Conservation (phyloP, 1,140 invertebrate species). For the Apis cerana region DNA sequence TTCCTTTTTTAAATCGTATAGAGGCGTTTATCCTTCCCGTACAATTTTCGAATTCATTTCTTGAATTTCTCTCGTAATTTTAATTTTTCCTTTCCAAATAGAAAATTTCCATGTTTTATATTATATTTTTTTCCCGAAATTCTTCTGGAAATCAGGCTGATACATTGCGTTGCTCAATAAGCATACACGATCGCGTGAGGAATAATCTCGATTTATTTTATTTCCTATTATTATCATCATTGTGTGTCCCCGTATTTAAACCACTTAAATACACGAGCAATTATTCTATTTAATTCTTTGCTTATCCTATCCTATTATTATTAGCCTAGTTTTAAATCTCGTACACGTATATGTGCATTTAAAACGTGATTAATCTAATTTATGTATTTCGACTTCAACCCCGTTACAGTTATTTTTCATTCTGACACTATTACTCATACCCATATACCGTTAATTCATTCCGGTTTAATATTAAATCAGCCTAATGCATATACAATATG, state of each 20-base stretch:
- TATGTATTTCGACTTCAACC: background rate
- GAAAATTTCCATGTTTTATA: background rate
- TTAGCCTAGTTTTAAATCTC: background rate
- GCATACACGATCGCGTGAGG: background rate
- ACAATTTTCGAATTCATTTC: background rate
- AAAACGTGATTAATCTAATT: background rate
- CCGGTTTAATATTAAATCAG: background rate
- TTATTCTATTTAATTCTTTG: conserved; percentile 2
- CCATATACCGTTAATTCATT: background rate
- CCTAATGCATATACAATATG: background rate
- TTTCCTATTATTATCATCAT: background rate
- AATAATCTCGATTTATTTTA: background rate
- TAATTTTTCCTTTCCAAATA: no score
- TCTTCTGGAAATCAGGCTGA: background rate
- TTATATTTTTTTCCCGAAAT: background rate
- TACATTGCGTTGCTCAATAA: background rate
- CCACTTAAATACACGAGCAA: background rate
- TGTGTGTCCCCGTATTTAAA: no score
- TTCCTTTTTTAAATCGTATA: no score
- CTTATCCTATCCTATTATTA: background rate
- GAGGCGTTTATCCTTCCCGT: no score
- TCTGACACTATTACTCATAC: background rate
- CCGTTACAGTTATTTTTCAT: background rate
- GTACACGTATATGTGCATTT: background rate
- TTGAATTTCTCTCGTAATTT: background rate